phyloP scores from a whole-genome alignment of 2,797 vertebrate genomes.

The Coregonus suidteri region DNA sequence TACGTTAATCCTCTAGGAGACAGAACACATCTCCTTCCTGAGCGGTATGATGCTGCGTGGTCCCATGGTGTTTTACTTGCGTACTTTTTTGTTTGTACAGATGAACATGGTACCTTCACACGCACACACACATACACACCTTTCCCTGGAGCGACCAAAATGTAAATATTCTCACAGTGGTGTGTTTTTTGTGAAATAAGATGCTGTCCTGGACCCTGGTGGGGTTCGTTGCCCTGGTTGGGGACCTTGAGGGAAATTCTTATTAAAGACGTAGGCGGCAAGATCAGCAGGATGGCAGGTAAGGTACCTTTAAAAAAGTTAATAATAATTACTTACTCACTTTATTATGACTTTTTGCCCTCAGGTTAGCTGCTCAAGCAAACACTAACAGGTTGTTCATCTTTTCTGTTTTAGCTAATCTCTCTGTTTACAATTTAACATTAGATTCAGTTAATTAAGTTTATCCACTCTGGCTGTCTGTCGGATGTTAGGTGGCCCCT shows the following conservation, averaged over 20 bases:
- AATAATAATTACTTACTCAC: neutral
- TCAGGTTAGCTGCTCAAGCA: constrained; percentile 4
- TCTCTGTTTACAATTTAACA: neutral
- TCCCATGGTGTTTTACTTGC: too few relatives aligned
- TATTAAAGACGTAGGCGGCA: constrained; percentile 56
- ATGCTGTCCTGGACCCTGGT: neutral
- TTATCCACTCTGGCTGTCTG: neutral
- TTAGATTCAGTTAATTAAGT: neutral
- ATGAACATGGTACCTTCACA: too few relatives aligned
- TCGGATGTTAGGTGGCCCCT: constrained; percentile 48
- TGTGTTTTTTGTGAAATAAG: constrained; percentile 8
- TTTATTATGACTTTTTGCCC: neutral
- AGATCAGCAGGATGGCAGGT: constrained; percentile 51
- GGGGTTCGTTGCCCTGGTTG: constrained; percentile 50
- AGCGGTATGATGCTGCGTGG: too few relatives aligned
- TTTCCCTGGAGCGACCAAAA: neutral
- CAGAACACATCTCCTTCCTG: too few relatives aligned
- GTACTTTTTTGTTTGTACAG: too few relatives aligned
- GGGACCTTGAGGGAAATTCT: constrained; percentile 59
- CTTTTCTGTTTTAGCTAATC: neutral
- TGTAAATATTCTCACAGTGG: neutral
- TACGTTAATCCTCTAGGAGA: too few relatives aligned
- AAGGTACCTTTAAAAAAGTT: too few relatives aligned
- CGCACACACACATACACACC: too few relatives aligned
- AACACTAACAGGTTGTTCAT: neutral